Evolutionary conservation across 2,113 vertebrate genomes (phyloP).

Genomic region (Oncorhynchus keta): DNA sequence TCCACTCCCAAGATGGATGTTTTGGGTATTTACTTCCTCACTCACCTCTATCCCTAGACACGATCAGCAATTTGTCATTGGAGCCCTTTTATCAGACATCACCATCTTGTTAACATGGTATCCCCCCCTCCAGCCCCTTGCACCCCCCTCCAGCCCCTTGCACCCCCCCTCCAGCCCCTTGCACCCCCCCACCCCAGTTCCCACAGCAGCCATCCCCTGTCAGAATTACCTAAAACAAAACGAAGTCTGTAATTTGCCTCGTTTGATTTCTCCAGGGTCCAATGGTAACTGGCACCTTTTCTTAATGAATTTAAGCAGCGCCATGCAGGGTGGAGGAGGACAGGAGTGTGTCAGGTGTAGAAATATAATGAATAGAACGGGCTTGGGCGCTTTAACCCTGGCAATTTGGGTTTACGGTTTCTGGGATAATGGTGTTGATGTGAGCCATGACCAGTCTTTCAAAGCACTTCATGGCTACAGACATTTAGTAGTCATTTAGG

Average conservation of each 20-base stretch:
- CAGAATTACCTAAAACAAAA: background rate
- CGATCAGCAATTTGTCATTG: conserved; percentile 73
- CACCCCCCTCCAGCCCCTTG: conserved; percentile 2
- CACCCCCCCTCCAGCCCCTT: conserved; percentile 1
- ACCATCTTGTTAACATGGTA: conserved; percentile 69
- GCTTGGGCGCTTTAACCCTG: too few species aligned
- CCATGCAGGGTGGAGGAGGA: conserved; percentile 16
- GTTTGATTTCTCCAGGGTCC: conserved; percentile 77
- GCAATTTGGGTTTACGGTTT: too few species aligned
- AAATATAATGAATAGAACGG: too few species aligned
- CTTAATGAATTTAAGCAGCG: conserved; percentile 74
- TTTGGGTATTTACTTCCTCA: conserved; percentile 74
- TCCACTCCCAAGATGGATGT: conserved; percentile 71
- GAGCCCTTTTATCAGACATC: conserved; percentile 66
- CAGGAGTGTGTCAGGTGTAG: too few species aligned
- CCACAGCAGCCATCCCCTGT: background rate
- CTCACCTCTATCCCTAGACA: conserved; percentile 41
- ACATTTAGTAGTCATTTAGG: too few species aligned
- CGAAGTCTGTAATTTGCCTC: conserved; percentile 63
- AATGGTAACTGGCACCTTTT: conserved; percentile 45
- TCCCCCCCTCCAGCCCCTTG: conserved; percentile 4
- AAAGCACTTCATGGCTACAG: too few species aligned
- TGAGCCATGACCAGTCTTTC: too few species aligned
- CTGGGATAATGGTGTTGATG: too few species aligned
- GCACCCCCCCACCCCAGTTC: conserved; percentile 3